Evolutionary conservation across 2,797 vertebrate genomes (phyloP), one percentile per base, ranked within the genome.

Genomic region (Enteromius fasciolatus): DNA sequence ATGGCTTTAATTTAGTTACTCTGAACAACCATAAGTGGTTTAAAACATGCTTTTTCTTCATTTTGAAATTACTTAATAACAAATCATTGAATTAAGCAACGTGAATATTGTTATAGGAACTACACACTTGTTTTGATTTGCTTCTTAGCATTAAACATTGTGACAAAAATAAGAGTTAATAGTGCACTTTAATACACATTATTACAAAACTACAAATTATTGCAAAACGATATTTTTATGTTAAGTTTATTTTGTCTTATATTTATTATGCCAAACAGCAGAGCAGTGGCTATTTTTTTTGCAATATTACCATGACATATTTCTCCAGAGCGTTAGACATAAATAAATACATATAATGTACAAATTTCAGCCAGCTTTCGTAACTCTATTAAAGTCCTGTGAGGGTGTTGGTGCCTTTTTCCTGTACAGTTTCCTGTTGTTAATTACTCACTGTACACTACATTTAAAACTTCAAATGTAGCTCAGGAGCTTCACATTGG

Each of bases 1-100:
- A 94, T 94, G 94, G 93, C 95, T 95, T 95, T 94, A 95, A 92
- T 86, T n/a, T 68, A 36, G 83, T 44, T 90, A 89, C 92, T 92
- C 92, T 91, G 82, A 61, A 61, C 12, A 61, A 79, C n/a, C n/a
- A 39, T 10, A 54, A 14, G 10, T 75, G 44, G 44, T 11, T 31
- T 64, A 1, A 59, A 36, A 63, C 12, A 46, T 28, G 39, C 0
- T 15, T 33, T 69, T 17, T 15, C 33, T 52, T 79, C 0, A 28
- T 57, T 25, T 79, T 36, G n/a, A 2, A 20, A 28, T 36, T 15
- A 57, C 20, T 54, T 54, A 9, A 54, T n/a, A 57, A 11, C 10
- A 23, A n/a, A 5, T n/a, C 28, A 46, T 11, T 46, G 4, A 23
- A 41, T 18, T 11, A 25, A 41, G 4, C 73, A 25, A 41, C n/a